Conservation (phyloP, 1,140 invertebrate species). For the Macrobrachium rosenbergii region DNA sequence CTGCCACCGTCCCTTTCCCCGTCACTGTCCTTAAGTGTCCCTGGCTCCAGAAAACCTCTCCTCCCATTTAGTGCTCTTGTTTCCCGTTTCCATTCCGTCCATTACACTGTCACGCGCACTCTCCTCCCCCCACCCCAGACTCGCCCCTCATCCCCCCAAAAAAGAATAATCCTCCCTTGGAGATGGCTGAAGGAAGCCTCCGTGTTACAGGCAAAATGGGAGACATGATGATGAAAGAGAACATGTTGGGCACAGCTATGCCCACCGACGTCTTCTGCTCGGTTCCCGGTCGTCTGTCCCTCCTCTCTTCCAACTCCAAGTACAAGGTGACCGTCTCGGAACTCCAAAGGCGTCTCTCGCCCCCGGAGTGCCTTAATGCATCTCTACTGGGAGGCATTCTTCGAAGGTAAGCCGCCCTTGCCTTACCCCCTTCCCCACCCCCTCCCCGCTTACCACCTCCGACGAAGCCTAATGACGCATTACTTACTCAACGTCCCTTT, state of each 20-base stretch:
- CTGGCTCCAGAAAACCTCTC: slow-evolving; percentile 3
- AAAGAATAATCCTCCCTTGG: too few species aligned
- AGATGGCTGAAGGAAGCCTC: neutral
- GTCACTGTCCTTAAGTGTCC: neutral
- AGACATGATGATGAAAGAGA: slow-evolving; percentile 66
- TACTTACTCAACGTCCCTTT: neutral
- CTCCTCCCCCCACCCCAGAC: neutral
- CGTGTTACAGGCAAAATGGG: slow-evolving; percentile 52
- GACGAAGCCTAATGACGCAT: slow-evolving; percentile 22
- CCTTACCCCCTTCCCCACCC: slow-evolving; percentile 14
- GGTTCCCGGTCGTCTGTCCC: slow-evolving; percentile 95
- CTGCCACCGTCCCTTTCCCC: slow-evolving; percentile 4
- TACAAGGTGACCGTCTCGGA: slow-evolving; percentile 98
- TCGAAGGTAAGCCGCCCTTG: slow-evolving; percentile 80
- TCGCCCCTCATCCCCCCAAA: slow-evolving; percentile 15
- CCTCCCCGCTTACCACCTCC: slow-evolving; percentile 9
- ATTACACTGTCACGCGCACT: neutral
- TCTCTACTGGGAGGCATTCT: slow-evolving; percentile 97
- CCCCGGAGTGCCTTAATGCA: slow-evolving; percentile 99
- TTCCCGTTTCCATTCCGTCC: too few species aligned
- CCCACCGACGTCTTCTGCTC: slow-evolving; percentile 82
- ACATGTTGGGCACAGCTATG: slow-evolving; percentile 69
- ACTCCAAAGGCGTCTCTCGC: slow-evolving; percentile 95
- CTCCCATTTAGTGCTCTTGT: neutral
- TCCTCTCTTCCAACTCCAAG: slow-evolving; percentile 98